A percentile compares a stretch with the other conserved stretches of the same genome.
phyloP scores from a whole-genome alignment of 2,797 vertebrate genomes.

The Rallus crepitans region DNA sequence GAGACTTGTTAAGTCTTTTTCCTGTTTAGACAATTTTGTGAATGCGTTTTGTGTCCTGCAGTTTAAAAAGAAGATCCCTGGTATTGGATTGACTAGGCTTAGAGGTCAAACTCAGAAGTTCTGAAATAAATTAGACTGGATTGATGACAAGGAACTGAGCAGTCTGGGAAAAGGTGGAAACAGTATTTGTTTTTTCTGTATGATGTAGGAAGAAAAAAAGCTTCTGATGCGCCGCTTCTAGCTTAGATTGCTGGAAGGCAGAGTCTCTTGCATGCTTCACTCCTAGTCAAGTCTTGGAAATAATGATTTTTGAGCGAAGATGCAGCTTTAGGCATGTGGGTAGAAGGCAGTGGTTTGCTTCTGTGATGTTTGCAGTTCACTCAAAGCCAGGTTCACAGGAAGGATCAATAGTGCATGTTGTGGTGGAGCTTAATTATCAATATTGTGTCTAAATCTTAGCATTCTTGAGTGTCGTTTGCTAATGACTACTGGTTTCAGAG shows the following conservation, averaged over 20 bases:
- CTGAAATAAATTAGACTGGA: not conserved
- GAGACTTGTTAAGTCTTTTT: not conserved
- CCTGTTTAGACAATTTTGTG: not conserved
- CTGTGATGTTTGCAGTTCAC: not conserved
- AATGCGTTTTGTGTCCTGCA: not conserved
- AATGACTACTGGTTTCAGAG: not conserved
- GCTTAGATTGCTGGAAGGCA: not conserved
- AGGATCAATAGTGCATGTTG: not conserved
- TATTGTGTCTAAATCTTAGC: not conserved
- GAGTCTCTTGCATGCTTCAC: fast-evolving
- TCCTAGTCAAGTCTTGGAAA: not conserved
- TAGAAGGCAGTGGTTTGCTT: not conserved
- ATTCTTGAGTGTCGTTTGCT: not conserved
- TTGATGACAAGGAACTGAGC: not conserved
- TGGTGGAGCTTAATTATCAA: not conserved
- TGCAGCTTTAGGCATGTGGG: not conserved
- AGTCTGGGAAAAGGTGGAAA: not conserved
- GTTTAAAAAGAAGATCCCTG: not conserved
- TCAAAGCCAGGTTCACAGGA: fast-evolving
- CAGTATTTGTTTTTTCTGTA: fast-evolving
- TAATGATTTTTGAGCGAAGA: not conserved
- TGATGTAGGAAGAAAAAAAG: not conserved
- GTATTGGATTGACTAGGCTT: not conserved
- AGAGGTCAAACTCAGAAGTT: not conserved
- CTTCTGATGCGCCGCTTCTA: not conserved